These are phyloP conservation scores for Aspidoscelis tigris DNA, from an alignment of 2,113 vertebrate genomes.

Conservation along the genomic window DNA sequence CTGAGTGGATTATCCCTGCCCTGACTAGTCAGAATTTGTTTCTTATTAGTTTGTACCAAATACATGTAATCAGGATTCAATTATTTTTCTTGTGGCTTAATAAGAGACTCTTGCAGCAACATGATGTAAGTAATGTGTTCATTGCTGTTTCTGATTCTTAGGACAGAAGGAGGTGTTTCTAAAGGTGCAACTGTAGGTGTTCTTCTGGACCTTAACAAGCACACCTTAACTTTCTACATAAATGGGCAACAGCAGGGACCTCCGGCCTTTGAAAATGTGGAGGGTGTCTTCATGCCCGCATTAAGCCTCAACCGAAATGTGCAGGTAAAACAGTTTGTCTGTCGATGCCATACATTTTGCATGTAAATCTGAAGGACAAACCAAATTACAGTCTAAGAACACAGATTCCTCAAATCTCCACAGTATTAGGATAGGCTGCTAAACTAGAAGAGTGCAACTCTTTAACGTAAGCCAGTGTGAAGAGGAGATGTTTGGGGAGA, in stretches of 20 bases:
- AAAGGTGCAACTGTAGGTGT: conserved; percentile 92
- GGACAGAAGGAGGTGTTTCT: conserved; percentile 93
- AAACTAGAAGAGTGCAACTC: not conserved
- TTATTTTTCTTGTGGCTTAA: not conserved
- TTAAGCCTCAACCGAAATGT: conserved; percentile 97
- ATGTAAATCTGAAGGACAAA: not conserved
- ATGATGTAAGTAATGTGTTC: not conserved
- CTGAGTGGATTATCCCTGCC: too few species aligned
- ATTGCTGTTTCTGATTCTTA: conserved; percentile 53
- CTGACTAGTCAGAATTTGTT: not conserved
- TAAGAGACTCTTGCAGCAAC: not conserved
- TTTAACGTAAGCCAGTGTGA: not conserved
- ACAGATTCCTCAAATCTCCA: not conserved
- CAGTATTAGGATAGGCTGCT: not conserved
- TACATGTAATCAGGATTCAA: not conserved
- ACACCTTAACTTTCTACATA: conserved; percentile 92
- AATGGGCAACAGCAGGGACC: conserved; percentile 97
- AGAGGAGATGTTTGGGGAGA: not conserved
- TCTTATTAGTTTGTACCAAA: not conserved
- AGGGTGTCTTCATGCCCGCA: conserved; percentile 95
- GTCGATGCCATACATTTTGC: not conserved
- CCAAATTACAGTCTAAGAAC: too few species aligned
- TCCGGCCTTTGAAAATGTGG: conserved; percentile 91
- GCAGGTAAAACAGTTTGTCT: conserved; percentile 80
- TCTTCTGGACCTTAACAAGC: conserved; percentile 93